Evolutionary conservation across 2,888 invertebrate species (phyloP).

Genomic region (Phortica okadai): DNA sequence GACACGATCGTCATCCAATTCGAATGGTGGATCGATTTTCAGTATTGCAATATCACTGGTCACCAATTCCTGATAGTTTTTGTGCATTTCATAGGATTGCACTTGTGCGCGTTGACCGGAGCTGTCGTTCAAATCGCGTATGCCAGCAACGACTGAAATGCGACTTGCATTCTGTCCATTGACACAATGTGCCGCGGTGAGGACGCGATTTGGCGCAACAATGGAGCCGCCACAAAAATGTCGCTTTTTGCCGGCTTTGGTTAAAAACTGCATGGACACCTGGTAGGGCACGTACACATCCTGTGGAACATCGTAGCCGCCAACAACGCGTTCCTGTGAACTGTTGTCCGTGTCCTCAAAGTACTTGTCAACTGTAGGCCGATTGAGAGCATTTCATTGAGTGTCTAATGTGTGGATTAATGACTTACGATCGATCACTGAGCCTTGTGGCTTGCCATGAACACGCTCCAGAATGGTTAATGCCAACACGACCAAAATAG

Average conservation of each 20-base stretch:
- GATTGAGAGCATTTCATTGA: neutral
- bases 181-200: constrained; percentile 76
- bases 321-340: constrained; percentile 72
- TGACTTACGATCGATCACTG: constrained; percentile 56
- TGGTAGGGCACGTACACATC: constrained; percentile 71
- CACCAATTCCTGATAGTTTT: constrained; percentile 69
- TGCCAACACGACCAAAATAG: constrained; percentile 35
- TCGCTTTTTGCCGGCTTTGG: constrained; percentile 60
- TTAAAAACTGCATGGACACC: constrained; percentile 68
- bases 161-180: constrained; percentile 67
- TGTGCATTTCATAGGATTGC: constrained; percentile 69
- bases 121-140: constrained; percentile 64
- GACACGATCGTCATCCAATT: constrained; percentile 68
- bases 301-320: constrained; percentile 64
- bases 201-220: constrained; percentile 68
- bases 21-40: constrained; percentile 68
- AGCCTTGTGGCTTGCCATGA: constrained; percentile 37
- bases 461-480: constrained; percentile 23
- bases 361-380: constrained; percentile 59
- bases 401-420: neutral
- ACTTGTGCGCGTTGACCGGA: constrained; percentile 65
- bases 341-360: constrained; percentile 56
- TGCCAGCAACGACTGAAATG: constrained; percentile 67
- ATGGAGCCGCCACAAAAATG: constrained; percentile 76
- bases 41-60: constrained; percentile 74